Percentiles rank a stretch among this genome's conserved stretches.
Evolutionary conservation across 1,140 invertebrate species (phyloP).

Genomic region (Drosophila elegans): DNA sequence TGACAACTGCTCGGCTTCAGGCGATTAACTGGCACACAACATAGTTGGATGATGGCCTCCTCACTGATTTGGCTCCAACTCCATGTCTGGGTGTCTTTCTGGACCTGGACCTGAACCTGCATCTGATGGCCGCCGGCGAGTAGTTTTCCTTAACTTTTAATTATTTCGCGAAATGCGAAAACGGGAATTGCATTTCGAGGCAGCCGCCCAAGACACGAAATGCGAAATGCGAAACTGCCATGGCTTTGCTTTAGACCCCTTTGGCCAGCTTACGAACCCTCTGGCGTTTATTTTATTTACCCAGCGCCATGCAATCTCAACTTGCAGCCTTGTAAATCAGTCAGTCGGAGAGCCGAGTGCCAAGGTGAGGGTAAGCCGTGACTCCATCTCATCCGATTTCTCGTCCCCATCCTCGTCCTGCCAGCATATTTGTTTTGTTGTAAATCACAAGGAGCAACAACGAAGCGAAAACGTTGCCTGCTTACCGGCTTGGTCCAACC

Average conservation of each 20-base stretch:
- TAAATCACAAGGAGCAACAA: slow-evolving; percentile 77
- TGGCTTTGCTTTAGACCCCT: slow-evolving; percentile 13
- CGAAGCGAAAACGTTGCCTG: slow-evolving; percentile 72
- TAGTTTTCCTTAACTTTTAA: slow-evolving; percentile 74
- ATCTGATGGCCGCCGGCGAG: slow-evolving; percentile 24
- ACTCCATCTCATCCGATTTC: neutral
- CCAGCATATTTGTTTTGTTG: slow-evolving; percentile 82
- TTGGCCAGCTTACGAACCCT: neutral
- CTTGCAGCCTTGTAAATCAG: slow-evolving; percentile 80
- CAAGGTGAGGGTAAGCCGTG: slow-evolving; percentile 62
- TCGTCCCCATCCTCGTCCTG: slow-evolving; percentile 9
- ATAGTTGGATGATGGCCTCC: slow-evolving; percentile 34
- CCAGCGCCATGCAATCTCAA: slow-evolving; percentile 77
- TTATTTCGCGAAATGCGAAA: slow-evolving; percentile 80
- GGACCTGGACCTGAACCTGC: slow-evolving; percentile 8
- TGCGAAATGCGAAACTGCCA: slow-evolving; percentile 49
- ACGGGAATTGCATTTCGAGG: slow-evolving; percentile 77
- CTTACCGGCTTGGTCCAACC: slow-evolving; percentile 10
- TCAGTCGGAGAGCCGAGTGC: slow-evolving; percentile 52
- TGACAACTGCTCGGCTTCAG: slow-evolving; percentile 48
- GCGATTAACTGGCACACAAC: slow-evolving; percentile 66
- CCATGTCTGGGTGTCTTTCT: slow-evolving; percentile 5
- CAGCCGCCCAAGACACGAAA: slow-evolving; percentile 50
- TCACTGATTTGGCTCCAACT: neutral
- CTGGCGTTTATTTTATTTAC: slow-evolving; percentile 79